phyloP scores from a whole-genome alignment of 2,888 invertebrate genomes.

The Fragum sueziense region DNA sequence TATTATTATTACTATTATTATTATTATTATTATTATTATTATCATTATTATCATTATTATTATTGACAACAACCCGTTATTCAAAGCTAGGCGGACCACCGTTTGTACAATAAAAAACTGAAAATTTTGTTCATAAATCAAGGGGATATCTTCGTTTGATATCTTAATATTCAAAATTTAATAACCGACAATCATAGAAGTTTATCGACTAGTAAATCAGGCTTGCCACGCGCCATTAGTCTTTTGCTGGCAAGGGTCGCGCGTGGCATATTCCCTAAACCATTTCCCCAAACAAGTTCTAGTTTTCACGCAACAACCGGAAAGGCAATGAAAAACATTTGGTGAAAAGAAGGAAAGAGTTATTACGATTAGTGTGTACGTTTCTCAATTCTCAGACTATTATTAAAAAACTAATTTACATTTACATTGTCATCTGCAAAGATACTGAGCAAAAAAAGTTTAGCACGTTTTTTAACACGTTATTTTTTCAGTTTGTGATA shows the following conservation, averaged over 20 bases:
- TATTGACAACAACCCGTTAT: too few relatives aligned
- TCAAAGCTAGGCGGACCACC: too few relatives aligned
- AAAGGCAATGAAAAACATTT: background rate
- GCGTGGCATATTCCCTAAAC: background rate
- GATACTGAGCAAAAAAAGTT: too few relatives aligned
- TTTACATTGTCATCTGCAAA: too few relatives aligned
- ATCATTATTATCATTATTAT: too few relatives aligned
- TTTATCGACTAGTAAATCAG: constrained; percentile 10
- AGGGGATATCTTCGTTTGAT: constrained; percentile 1
- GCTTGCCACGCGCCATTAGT: background rate
- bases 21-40: too few relatives aligned
- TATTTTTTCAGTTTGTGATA: too few relatives aligned
- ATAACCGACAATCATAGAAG: background rate
- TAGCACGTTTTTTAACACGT: too few relatives aligned
- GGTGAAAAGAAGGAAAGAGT: background rate
- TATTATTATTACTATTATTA: too few relatives aligned
- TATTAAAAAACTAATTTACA: too few relatives aligned
- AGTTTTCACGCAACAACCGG: background rate
- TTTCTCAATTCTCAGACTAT: too few relatives aligned
- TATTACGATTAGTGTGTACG: background rate
- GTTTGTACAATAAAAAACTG: constrained; percentile 1
- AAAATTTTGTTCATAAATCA: constrained; percentile 20
- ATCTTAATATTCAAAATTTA: constrained; percentile 12
- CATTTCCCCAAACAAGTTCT: background rate
- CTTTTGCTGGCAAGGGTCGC: background rate